Evolutionary conservation across 2,888 invertebrate genomes (phyloP).

Genomic region (Tinea pellionella): DNA sequence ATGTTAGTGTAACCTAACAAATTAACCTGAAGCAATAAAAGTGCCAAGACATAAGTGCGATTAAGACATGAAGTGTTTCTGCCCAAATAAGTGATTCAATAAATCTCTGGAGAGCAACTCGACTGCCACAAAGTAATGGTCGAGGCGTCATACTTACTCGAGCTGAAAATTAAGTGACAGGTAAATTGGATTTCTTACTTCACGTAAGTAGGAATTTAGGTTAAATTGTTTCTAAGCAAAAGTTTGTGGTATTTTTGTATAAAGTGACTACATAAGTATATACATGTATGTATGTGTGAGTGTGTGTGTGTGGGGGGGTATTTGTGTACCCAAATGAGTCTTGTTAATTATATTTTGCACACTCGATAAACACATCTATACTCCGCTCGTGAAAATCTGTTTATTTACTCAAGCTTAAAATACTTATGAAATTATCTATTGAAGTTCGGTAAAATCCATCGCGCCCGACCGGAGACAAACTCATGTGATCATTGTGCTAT

Average conservation of each 20-base stretch:
- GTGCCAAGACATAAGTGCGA: not conserved
- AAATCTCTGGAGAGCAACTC: not conserved
- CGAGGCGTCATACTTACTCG: not conserved
- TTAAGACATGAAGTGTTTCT: conserved; percentile 1
- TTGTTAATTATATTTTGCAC: too few species aligned
- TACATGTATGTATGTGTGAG: too few species aligned
- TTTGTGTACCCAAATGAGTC: too few species aligned
- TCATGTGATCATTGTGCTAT: conserved; percentile 39
- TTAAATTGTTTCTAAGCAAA: not conserved
- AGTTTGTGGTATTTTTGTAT: too few species aligned
- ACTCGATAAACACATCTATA: too few species aligned
- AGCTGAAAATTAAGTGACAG: conserved; percentile 13
- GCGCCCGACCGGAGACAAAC: not conserved
- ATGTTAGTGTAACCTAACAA: too few species aligned
- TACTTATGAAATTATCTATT: conserved; percentile 16
- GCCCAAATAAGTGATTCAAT: conserved; percentile 9
- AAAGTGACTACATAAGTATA: too few species aligned
- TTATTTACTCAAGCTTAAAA: not conserved
- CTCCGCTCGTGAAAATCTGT: not conserved
- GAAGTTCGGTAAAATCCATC: conserved; percentile 20
- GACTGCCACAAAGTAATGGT: conserved; percentile 3
- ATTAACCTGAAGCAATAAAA: not conserved
- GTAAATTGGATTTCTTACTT: conserved; percentile 16
- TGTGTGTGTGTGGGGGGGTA: too few species aligned
- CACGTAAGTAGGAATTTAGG: not conserved